Evolutionary conservation across 2,797 vertebrate species (phyloP).

Genomic region (Molossus alvarezi): DNA sequence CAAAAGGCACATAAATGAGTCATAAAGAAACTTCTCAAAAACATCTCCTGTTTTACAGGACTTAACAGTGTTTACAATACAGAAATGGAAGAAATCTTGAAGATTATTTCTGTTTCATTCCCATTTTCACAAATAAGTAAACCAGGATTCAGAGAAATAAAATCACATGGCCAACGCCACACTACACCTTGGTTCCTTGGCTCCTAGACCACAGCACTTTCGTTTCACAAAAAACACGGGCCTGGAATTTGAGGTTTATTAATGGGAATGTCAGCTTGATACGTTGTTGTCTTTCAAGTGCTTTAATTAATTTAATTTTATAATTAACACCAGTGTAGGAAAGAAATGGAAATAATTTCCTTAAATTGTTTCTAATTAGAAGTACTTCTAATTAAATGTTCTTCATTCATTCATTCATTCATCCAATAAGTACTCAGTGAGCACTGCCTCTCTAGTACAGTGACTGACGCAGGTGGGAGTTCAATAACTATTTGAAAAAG

Average conservation of each 20-base stretch:
- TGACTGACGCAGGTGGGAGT: neutral
- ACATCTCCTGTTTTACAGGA: neutral
- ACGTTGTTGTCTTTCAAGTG: neutral
- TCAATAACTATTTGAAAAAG: constrained; percentile 1
- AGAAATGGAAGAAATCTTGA: neutral
- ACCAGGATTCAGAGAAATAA: neutral
- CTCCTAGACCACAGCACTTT: neutral
- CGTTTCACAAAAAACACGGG: neutral
- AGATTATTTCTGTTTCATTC: neutral
- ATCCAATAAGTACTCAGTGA: neutral
- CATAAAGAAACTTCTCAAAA: neutral
- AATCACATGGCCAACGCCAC: neutral
- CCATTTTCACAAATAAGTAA: neutral
- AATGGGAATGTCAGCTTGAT: constrained; percentile 8
- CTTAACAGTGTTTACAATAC: neutral
- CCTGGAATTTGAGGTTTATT: neutral
- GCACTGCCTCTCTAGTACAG: neutral
- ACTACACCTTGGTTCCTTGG: neutral
- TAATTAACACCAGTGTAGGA: constrained; percentile 50
- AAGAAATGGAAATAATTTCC: constrained; percentile 50
- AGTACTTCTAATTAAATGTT: neutral
- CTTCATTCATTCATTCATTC: neutral
- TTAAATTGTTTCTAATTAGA: constrained; percentile 58
- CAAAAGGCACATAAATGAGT: neutral
- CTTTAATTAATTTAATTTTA: constrained; percentile 63